Base-by-base conservation (phyloP, 2,888 invertebrate genomes). In the Hyposoter didymator region DNA sequence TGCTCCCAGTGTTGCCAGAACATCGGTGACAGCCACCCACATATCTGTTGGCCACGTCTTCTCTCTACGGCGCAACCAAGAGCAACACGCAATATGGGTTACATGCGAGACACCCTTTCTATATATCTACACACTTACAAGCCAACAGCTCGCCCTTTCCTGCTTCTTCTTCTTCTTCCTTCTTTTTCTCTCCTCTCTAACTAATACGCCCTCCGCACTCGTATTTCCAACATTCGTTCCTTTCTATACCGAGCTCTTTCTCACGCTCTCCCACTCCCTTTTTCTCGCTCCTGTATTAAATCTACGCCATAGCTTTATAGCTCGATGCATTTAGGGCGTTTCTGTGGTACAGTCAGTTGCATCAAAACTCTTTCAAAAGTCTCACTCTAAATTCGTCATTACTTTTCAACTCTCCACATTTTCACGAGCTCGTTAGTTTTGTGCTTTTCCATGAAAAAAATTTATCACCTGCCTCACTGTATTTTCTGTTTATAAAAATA, bases 11-110 rank as follows among this genome's bases (percentile, higher is more conserved):
- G 32, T 22, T 59, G 35, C 59, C 19, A 35, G 59, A 59, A 19
- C 32, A 70, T 69, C 43, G 49, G 49, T 76, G 79, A 69, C 72
- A 39, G 64, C 52, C 22, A 52, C 69, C 59, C 75, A 84, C 87
- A 85, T 90, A 89, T 90, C 90, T 87, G 88, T 87, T 88, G 88
- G 89, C 62, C 59, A 62, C 62, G 73, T 87, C 86, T 73, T 84
- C 66, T 80, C 70, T 81, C 74, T 70, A 47, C 64, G 52, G 55
- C 84, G 55, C 84, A 84, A 73, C 81, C 45, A 59, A 45, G 69
- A 64, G 84, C 55, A 82, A 78, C 85, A 88, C 84, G 86, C 87
- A 89, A 88, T 86, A 84, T 86, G 86, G 87, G 82, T 66, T 81
- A 85, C 80, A 74, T 81, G 52, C 45, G 67, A 52, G 35, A 80